Base-by-base conservation (phyloP, 1,140 invertebrate genomes). In the Bacillus rossius region DNA sequence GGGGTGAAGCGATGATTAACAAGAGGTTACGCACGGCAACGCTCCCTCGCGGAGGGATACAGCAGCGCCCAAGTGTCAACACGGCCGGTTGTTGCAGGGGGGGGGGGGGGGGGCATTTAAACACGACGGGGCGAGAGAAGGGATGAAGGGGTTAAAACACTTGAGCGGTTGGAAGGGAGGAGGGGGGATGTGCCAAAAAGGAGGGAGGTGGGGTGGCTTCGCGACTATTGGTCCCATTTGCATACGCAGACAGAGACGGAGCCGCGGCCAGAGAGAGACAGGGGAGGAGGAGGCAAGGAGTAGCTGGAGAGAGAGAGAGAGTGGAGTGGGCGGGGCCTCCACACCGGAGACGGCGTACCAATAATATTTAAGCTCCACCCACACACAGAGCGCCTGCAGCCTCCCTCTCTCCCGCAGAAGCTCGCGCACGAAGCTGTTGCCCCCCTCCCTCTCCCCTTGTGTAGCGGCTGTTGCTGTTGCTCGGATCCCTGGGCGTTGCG, bases 141-240 rank as follows among this genome's bases (percentile, higher is more conserved):
- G 37, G 37, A 50, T 50, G 37, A 26, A 50, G 14, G 37, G 37
- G 48, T 50, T 34, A 50, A 50, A 50, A 50, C 48, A 29, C n/a
- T 8, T 8, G 29, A 34, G 29, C 29, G 29, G n/a, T 34, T 10
- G 29, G 29, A 34, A 34, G 29, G 10, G 29, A 10, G 29, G 23
- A 14, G n/a, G n/a, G 48, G 48, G 20, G 16, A 3, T 29, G 25
- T 29, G 48, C 37, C 16, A 50, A 50, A n/a, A 50, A 29, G 23
- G 48, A 50, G 48, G 23, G n/a, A 47, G 48, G 20, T 29, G 23
- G 48, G 25, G 25, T 26, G 8, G 48, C 19, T 17, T 23, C 48
- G 37, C 48, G 48, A 50, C 48, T 50, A 50, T 50, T 50, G 48
- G 48, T 50, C 23, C 48, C 48, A 50, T 50, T 50, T 50, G 48